These are phyloP conservation scores for Drosophila meridiana DNA, from an alignment of 2,888 invertebrate species.

Conservation along the genomic window DNA sequence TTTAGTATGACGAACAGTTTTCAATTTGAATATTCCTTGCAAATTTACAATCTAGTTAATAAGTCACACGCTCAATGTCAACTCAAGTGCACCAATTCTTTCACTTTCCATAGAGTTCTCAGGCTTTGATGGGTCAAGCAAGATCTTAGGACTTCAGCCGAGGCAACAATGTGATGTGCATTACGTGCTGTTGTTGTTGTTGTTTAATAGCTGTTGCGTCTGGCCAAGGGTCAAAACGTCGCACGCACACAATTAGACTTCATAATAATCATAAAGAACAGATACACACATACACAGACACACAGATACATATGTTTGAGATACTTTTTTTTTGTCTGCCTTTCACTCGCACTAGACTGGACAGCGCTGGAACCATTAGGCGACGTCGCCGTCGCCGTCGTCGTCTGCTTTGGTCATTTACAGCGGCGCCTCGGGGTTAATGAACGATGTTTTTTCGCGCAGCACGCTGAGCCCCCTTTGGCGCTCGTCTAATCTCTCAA, in stretches of 20 bases:
- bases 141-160: background rate
- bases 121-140: background rate
- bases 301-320: conserved; percentile 2
- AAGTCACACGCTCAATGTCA: background rate
- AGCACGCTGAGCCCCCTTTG: conserved; percentile 18
- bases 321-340: conserved; percentile 32
- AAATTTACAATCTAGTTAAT: background rate
- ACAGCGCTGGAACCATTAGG: conserved; percentile 38
- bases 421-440: conserved; percentile 71
- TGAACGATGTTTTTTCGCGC: conserved; percentile 47
- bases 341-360: conserved; percentile 49
- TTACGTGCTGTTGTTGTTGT: conserved; percentile 34
- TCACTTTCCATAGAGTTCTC: background rate
- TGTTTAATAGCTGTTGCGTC: conserved; percentile 35
- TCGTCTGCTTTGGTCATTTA: conserved; percentile 51
- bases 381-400: conserved; percentile 17
- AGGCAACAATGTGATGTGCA: conserved; percentile 23
- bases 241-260: conserved; percentile 55
- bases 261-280: conserved; percentile 58
- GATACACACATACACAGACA: background rate
- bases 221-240: conserved; percentile 46
- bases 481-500: conserved; percentile 19
- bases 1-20: background rate
- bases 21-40: background rate
- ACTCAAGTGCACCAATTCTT: background rate